These are phyloP conservation scores for Lucilia cuprina DNA, from an alignment of 1,140 invertebrate genomes.

Conservation along the genomic window DNA sequence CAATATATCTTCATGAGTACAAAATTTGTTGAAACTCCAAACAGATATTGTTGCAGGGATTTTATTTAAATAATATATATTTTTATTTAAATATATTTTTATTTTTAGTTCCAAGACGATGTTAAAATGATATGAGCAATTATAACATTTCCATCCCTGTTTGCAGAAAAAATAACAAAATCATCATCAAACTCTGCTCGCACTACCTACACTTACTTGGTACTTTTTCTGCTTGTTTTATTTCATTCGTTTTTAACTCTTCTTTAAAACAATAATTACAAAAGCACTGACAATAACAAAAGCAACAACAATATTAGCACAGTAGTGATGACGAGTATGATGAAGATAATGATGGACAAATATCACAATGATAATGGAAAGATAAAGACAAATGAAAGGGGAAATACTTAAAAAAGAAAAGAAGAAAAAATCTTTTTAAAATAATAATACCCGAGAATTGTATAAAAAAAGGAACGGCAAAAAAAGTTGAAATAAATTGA, in stretches of 20 bases:
- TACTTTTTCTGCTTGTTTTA: background rate
- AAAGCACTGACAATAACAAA: background rate
- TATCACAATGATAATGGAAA: background rate
- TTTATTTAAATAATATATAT: too few species aligned
- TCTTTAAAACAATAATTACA: background rate
- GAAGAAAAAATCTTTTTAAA: too few species aligned
- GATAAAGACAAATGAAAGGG: background rate
- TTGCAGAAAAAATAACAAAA: too few species aligned
- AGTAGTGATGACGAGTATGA: background rate
- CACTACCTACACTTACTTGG: background rate
- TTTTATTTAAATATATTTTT: too few species aligned
- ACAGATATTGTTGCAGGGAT: too few species aligned
- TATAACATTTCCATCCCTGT: too few species aligned
- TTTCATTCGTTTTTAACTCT: background rate
- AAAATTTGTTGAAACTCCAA: too few species aligned
- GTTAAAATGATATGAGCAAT: too few species aligned
- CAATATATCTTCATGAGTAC: too few species aligned
- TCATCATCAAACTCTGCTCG: background rate
- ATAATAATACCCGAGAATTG: background rate
- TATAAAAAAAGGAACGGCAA: background rate
- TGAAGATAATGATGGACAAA: background rate
- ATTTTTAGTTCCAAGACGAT: too few species aligned
- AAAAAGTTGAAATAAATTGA: background rate
- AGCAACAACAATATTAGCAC: background rate
- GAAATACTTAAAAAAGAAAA: background rate